These are phyloP conservation scores for Probosciger aterrimus DNA, from an alignment of 2,113 vertebrate species.

Conservation along the genomic window DNA sequence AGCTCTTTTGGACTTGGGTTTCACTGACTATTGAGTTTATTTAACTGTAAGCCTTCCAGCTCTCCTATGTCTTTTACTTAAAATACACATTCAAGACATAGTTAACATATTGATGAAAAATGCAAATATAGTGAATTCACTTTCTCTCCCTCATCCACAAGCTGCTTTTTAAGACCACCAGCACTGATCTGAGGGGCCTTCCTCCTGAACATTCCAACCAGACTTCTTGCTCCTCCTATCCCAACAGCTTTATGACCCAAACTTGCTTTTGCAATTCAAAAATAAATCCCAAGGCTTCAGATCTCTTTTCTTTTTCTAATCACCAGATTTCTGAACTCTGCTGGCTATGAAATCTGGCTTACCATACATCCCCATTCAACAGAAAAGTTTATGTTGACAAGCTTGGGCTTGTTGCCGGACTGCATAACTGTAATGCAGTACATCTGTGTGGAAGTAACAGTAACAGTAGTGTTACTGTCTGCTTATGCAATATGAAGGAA, in stretches of 20 bases:
- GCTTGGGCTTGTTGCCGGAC: not conserved
- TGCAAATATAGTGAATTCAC: not conserved
- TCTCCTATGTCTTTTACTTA: not conserved
- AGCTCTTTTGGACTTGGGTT: not conserved
- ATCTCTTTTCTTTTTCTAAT: not conserved
- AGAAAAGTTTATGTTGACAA: not conserved
- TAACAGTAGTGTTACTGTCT: not conserved
- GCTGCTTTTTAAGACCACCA: not conserved
- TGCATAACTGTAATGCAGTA: not conserved
- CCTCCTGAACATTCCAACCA: not conserved
- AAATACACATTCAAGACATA: not conserved
- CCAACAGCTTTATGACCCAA: not conserved
- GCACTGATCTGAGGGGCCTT: not conserved
- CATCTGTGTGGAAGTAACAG: not conserved
- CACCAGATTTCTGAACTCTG: not conserved
- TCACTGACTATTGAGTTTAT: not conserved
- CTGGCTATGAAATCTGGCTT: not conserved
- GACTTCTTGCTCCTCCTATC: not conserved
- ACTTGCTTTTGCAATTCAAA: not conserved
- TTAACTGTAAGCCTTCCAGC: not conserved
- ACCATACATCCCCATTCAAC: not conserved
- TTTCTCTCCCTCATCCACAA: not conserved
- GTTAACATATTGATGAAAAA: not conserved
- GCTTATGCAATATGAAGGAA: not conserved
- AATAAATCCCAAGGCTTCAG: not conserved